phyloP scores from a whole-genome alignment of 2,888 invertebrate genomes.

The Rhagophthalmus giganteus region DNA sequence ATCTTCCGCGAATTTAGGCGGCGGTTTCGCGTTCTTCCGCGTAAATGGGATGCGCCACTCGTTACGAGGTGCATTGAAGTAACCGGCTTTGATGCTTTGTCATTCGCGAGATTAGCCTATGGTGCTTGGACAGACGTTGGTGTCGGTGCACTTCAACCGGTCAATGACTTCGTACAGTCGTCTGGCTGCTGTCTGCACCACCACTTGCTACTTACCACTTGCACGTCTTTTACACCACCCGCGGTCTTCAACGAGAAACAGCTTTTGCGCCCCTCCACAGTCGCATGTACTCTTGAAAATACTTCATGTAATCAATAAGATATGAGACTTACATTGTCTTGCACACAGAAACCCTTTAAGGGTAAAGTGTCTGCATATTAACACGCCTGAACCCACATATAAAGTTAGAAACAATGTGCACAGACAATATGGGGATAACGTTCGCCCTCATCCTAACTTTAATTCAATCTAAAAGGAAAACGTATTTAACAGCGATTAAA shows the following conservation, averaged over 20 bases:
- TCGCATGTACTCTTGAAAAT: constrained; percentile 3
- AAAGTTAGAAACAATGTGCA: no score
- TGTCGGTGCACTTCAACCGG: constrained; percentile 42
- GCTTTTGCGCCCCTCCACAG: constrained; percentile 6
- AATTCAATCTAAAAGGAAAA: no score
- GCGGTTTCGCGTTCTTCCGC: constrained; percentile 8
- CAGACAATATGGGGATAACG: no score
- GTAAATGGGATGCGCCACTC: constrained; percentile 17
- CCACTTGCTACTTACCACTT: constrained; percentile 40
- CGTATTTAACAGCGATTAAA: no score
- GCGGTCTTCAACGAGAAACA: constrained; percentile 18
- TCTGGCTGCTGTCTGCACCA: constrained; percentile 41
- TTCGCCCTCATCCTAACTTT: no score
- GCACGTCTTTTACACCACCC: constrained; percentile 32
- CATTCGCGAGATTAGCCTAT: constrained; percentile 33
- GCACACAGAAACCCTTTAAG: constrained; percentile 2
- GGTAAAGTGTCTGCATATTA: constrained; percentile 2
- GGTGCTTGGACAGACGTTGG: constrained; percentile 33
- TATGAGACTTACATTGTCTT: constrained; percentile 5
- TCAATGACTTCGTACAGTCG: constrained; percentile 38
- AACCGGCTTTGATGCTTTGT: constrained; percentile 27
- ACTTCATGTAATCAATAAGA: constrained; percentile 4
- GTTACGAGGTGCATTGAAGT: constrained; percentile 17
- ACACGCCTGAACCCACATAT: constrained; percentile 5
- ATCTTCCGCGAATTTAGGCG: constrained; percentile 18